These are phyloP conservation scores for Andricus curvator DNA, from an alignment of 2,888 invertebrate genomes.

Conservation along the genomic window DNA sequence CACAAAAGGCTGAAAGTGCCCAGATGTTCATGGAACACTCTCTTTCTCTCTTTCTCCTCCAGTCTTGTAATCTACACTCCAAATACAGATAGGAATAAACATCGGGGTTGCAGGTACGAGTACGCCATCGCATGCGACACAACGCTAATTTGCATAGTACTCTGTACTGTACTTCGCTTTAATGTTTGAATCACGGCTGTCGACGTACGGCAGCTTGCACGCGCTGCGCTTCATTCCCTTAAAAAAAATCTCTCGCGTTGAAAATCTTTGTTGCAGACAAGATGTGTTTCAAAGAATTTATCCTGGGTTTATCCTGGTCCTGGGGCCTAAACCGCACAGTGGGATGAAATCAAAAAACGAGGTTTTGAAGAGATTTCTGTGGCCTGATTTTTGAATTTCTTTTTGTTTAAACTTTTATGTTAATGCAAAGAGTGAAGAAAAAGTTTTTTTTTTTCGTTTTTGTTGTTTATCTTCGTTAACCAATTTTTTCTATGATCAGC, in stretches of 20 bases:
- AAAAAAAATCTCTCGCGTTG: constrained; percentile 22
- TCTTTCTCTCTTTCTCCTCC: constrained; percentile 41
- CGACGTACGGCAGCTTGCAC: constrained; percentile 46
- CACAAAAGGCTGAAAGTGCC: constrained; percentile 56
- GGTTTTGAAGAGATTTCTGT: too few species aligned
- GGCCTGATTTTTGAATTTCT: too few species aligned
- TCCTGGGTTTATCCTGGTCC: too few species aligned
- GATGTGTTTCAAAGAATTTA: too few species aligned
- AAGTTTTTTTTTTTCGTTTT: too few species aligned
- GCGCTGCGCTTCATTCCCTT: constrained; percentile 48
- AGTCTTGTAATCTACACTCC: constrained; percentile 50
- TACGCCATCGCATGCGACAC: constrained; percentile 53
- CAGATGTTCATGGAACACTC: constrained; percentile 51
- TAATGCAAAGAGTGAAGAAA: too few species aligned
- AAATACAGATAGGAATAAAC: constrained; percentile 57
- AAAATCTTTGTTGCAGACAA: background rate
- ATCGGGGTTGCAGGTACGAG: constrained; percentile 49
- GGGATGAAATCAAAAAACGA: too few species aligned
- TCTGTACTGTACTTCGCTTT: constrained; percentile 53
- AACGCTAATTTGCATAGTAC: constrained; percentile 54
- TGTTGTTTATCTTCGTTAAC: too few species aligned
- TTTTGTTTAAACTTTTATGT: too few species aligned
- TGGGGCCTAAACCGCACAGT: too few species aligned
- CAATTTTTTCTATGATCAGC: too few species aligned
- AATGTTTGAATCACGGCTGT: constrained; percentile 32